Evolutionary conservation across 2,797 vertebrate genomes (phyloP).

Genomic region (Lithobates pipiens): DNA sequence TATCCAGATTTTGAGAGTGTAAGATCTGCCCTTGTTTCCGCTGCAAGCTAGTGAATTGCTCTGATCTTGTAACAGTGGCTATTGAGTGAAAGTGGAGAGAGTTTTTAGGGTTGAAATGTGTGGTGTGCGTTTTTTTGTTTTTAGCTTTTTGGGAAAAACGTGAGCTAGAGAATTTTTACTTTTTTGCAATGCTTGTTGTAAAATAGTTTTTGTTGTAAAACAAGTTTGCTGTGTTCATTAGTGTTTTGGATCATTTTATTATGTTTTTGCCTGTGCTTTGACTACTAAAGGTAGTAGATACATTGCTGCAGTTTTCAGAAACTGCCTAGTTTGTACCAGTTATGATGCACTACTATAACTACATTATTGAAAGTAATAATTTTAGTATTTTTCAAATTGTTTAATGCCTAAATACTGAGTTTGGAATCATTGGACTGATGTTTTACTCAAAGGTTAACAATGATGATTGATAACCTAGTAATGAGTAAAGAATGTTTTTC

Average conservation of each 20-base stretch:
- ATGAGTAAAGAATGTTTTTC: too few relatives aligned
- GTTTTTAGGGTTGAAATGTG: neutral
- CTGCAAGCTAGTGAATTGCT: neutral
- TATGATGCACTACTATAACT: too few relatives aligned
- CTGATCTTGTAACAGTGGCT: neutral
- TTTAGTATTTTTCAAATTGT: too few relatives aligned
- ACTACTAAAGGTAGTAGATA: too few relatives aligned
- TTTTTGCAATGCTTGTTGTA: too few relatives aligned
- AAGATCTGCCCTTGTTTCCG: neutral
- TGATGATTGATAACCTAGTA: too few relatives aligned
- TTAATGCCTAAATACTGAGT: too few relatives aligned
- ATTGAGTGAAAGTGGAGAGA: neutral
- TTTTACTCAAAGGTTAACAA: too few relatives aligned
- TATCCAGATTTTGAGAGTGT: neutral
- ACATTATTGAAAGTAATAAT: too few relatives aligned
- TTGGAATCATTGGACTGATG: too few relatives aligned
- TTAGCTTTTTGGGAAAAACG: neutral
- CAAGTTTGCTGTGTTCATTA: neutral
- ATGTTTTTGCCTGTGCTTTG: neutral
- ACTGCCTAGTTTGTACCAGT: neutral
- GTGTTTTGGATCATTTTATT: neutral
- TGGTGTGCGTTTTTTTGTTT: too few relatives aligned
- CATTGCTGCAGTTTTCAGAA: neutral
- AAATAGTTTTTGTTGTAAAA: neutral
- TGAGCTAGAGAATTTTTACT: neutral